phyloP scores from a whole-genome alignment of 2,888 invertebrate species.

The Netelia virgata region DNA sequence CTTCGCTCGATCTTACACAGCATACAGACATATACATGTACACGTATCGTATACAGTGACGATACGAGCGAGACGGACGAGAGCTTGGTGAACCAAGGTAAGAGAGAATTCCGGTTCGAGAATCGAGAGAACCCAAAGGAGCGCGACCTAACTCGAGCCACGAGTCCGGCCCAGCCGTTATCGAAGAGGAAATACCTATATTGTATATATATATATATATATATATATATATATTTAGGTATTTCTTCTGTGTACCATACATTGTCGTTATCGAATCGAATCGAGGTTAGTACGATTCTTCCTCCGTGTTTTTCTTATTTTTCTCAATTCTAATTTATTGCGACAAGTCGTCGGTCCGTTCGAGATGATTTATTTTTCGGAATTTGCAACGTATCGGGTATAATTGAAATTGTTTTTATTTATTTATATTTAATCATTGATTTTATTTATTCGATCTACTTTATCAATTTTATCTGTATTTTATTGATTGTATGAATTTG shows the following conservation, averaged over 20 bases:
- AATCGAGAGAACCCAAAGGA: slow-evolving; percentile 41
- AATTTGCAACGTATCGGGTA: neutral
- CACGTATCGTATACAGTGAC: slow-evolving; percentile 7
- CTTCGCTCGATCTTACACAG: slow-evolving; percentile 34
- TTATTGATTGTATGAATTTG: neutral
- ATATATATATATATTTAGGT: neutral
- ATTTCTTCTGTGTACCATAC: neutral
- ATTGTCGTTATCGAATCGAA: slow-evolving; percentile 53
- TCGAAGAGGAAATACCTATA: slow-evolving; percentile 46
- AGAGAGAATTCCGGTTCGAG: slow-evolving; percentile 16
- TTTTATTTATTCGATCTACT: neutral
- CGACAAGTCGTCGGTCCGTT: slow-evolving; percentile 3
- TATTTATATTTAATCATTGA: neutral
- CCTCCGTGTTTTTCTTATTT: slow-evolving; percentile 1
- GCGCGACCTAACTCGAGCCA: slow-evolving; percentile 42
- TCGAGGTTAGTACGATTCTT: slow-evolving; percentile 32
- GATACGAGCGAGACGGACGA: slow-evolving; percentile 31
- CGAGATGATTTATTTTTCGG: slow-evolving; percentile 6
- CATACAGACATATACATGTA: slow-evolving; percentile 6
- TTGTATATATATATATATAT: neutral
- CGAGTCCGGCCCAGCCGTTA: slow-evolving; percentile 46
- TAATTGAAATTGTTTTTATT: neutral
- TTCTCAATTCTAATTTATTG: slow-evolving; percentile 24
- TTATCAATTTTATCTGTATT: too few species aligned
- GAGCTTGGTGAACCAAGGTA: slow-evolving; percentile 41